A percentile compares a stretch with the other conserved stretches of the same genome.
Conservation (phyloP, 2,113 vertebrate genomes). For the Prunella himalayana region DNA sequence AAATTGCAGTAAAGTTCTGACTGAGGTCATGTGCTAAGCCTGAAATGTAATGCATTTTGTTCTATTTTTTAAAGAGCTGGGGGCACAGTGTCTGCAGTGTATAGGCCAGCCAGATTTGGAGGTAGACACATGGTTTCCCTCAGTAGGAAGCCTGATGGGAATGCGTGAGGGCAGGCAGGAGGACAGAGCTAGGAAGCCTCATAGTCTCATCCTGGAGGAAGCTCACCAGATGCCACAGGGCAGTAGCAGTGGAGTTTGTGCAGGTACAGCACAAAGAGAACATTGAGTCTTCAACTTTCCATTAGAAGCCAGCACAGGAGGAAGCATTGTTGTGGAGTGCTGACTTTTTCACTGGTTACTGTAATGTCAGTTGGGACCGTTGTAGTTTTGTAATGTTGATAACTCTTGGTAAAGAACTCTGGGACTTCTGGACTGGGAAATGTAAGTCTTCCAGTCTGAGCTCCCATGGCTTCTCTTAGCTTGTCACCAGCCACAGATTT, state of each 20-base stretch:
- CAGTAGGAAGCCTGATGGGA: not conserved
- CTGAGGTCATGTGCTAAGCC: not conserved
- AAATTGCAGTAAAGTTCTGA: not conserved
- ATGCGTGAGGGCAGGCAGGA: not conserved
- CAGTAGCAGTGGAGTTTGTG: not conserved
- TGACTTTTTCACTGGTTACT: not conserved
- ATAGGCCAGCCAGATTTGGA: not conserved
- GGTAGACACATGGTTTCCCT: not conserved
- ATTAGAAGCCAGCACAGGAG: not conserved
- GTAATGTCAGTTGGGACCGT: rapidly evolving
- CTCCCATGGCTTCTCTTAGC: not conserved
- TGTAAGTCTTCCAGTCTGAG: not conserved
- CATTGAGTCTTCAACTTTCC: not conserved
- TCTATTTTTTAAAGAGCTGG: not conserved
- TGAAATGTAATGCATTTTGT: not conserved
- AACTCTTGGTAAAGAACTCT: not conserved
- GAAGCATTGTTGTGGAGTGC: not conserved
- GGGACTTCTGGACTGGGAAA: not conserved
- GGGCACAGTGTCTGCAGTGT: not conserved
- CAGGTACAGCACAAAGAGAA: not conserved
- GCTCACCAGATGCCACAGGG: not conserved
- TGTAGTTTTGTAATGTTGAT: not conserved
- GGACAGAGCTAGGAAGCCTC: not conserved
- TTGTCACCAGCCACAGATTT: not conserved
- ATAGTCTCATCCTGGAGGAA: not conserved